phyloP scores from a whole-genome alignment of 2,113 vertebrate species.

The Menura novaehollandiae region DNA sequence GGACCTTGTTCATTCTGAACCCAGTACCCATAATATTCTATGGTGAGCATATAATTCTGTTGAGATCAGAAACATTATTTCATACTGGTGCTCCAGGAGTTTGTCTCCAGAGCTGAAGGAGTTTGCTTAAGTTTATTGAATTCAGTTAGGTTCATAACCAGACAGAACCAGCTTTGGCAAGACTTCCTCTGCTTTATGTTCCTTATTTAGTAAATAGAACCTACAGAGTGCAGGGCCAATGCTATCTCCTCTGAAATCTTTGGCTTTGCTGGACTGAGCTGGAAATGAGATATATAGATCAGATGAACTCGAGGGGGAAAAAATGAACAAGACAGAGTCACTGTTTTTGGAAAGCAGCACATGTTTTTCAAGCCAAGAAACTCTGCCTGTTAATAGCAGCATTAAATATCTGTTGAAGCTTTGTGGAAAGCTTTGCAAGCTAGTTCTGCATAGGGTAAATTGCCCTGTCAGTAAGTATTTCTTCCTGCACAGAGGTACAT shows the following conservation, averaged over 20 bases:
- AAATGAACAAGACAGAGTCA: background rate
- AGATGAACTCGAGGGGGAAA: background rate
- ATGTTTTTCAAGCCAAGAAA: background rate
- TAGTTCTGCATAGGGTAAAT: background rate
- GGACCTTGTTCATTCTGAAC: background rate
- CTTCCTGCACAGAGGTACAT: background rate
- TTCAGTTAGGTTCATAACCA: background rate
- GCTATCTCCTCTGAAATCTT: slow-evolving; percentile 25
- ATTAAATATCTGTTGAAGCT: background rate
- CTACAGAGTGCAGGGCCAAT: background rate
- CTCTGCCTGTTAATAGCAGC: background rate
- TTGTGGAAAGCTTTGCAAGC: background rate
- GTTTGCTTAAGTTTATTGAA: background rate
- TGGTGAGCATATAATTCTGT: background rate
- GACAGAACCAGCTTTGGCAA: background rate
- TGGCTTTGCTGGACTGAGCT: slow-evolving; percentile 12
- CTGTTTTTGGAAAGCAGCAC: background rate
- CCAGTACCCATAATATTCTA: background rate
- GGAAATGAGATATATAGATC: background rate
- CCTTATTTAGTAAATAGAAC: slow-evolving; percentile 51
- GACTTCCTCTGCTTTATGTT: background rate
- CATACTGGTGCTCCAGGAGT: background rate
- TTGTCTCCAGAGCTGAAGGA: background rate
- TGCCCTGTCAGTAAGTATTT: background rate
- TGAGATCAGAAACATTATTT: background rate